phyloP scores from a whole-genome alignment of 2,888 invertebrate species.

The Xylocampa areola region DNA sequence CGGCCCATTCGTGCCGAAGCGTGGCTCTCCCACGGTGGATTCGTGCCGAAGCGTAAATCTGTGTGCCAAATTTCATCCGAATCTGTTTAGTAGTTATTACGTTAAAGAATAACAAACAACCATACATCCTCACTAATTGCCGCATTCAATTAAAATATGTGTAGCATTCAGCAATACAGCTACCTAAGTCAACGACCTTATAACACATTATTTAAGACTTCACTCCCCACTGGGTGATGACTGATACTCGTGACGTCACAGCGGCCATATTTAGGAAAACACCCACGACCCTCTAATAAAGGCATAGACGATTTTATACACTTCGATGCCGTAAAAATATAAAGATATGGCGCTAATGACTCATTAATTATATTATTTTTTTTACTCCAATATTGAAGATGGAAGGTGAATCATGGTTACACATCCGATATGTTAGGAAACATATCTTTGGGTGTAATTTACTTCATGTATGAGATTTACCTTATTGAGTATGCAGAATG shows the following conservation, averaged over 20 bases:
- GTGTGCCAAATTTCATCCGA: no score
- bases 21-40: no score
- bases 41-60: no score
- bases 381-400: conserved; percentile 11
- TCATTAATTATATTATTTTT: conserved; percentile 9
- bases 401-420: conserved; percentile 33
- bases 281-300: conserved; percentile 44
- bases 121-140: background rate
- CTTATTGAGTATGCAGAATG: conserved; percentile 14
- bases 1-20: no score
- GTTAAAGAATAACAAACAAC: conserved; percentile 18
- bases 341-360: conserved; percentile 35
- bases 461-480: conserved; percentile 33
- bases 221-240: conserved; percentile 40
- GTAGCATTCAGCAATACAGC: conserved; percentile 22
- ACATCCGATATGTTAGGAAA: conserved; percentile 25
- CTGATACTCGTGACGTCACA: conserved; percentile 44
- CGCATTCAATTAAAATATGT: no score
- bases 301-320: conserved; percentile 30
- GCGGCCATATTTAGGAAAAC: conserved; percentile 35
- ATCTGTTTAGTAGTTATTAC: no score
- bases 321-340: conserved; percentile 34
- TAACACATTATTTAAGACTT: conserved; percentile 26
- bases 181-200: conserved; percentile 40
- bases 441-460: conserved; percentile 33